Evolutionary conservation across 2,888 invertebrate species (phyloP), one percentile per base, ranked within the genome.

Genomic region (Drosophila hamatofila): DNA sequence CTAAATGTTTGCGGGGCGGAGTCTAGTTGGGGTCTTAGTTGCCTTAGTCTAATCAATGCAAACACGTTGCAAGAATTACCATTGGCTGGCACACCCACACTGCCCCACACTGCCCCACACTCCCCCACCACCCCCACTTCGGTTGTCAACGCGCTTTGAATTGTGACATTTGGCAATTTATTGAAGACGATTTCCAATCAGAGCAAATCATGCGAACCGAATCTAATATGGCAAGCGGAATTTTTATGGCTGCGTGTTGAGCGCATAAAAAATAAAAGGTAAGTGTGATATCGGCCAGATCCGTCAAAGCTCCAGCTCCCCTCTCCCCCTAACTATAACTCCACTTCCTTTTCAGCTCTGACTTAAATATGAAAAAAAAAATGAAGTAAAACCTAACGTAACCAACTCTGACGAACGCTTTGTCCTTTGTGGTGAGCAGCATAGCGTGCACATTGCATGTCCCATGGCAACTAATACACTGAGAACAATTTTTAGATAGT

Each of bases 141-240:
- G 75, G 62, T 78, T 83, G 78, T 75, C 80, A 86, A 72, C 76
- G 55, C 46, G 65, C 61, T 56, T 65, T 37, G 64, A 61, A 72
- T 73, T 81, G 88, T 89, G 86, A 86, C 86, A 89, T 89, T 86
- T 89, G 81, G 81, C 81, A 86, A 86, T 86, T 89, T 86, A 89
- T 86, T 83, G 89, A 75, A 80, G 88, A 80, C 81, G 88, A 72
- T 75, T 86, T 85, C 89, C 86, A 86, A 86, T 86, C 88, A 88
- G 85, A 76, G 66, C 89, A 83, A 86, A 84, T 88, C 89, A 81
- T 87, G 84, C 89, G 82, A 89, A 77, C 64, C 69, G 37, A 25
- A 14, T 67, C 70, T 70, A 78, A 74, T 88, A 89, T 84, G 88
- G 80, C 82, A 81, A 75, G 64, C 72, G 78, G 67, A 80, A 89